phyloP scores from a whole-genome alignment of 2,113 vertebrate genomes.

The human (Homo sapiens) region GRCh38 chr13:66244501-66245000 shows the following conservation, averaged over 20 bases:
- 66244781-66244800: background rate
- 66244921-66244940: too few relatives aligned
- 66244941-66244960: too few relatives aligned
- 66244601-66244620: background rate
- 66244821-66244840: background rate
- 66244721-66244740: background rate
- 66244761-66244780: background rate
- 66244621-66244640: background rate
- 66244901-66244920: too few relatives aligned
- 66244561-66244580: background rate
- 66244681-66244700: background rate
- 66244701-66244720: background rate
- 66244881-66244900: background rate
- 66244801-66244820: background rate
- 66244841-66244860: background rate
- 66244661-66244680: background rate
- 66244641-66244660: background rate
- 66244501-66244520: background rate
- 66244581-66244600: background rate
- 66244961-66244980: too few relatives aligned
- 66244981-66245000: too few relatives aligned
- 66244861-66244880: background rate
- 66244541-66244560: background rate
- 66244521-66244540: background rate
- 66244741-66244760: background rate